Conservation (phyloP, 2,113 vertebrate species). For the Sitta europaea region DNA sequence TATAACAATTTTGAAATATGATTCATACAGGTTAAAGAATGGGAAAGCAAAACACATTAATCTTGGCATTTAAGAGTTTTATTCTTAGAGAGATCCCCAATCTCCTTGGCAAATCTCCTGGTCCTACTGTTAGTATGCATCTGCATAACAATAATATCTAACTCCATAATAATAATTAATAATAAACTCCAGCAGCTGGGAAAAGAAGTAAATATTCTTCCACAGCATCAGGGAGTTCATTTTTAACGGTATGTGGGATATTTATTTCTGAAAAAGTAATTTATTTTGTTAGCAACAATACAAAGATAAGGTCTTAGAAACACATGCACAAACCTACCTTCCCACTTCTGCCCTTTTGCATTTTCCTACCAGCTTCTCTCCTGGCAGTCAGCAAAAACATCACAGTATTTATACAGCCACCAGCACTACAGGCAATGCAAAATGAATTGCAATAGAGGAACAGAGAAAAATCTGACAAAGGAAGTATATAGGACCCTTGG, state of each 20-base stretch:
- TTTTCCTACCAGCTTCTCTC: neutral
- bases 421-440: neutral
- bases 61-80: neutral
- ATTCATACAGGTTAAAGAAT: neutral
- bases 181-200: neutral
- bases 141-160: neutral
- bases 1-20: neutral
- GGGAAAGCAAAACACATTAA: neutral
- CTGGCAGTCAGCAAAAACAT: neutral
- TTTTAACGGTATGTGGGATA: neutral
- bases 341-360: neutral
- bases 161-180: no score
- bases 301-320: neutral
- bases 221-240: neutral
- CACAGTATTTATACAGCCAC: neutral
- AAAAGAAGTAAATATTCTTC: neutral
- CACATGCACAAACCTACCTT: neutral
- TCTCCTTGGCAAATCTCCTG: neutral
- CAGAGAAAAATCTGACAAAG: neutral
- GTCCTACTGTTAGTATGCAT: neutral
- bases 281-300: neutral
- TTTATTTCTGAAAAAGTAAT: neutral
- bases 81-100: neutral
- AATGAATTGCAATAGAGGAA: neutral
- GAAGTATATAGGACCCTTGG: neutral